phyloP scores from a whole-genome alignment of 1,140 invertebrate species.

The Megalopta genalis region DNA sequence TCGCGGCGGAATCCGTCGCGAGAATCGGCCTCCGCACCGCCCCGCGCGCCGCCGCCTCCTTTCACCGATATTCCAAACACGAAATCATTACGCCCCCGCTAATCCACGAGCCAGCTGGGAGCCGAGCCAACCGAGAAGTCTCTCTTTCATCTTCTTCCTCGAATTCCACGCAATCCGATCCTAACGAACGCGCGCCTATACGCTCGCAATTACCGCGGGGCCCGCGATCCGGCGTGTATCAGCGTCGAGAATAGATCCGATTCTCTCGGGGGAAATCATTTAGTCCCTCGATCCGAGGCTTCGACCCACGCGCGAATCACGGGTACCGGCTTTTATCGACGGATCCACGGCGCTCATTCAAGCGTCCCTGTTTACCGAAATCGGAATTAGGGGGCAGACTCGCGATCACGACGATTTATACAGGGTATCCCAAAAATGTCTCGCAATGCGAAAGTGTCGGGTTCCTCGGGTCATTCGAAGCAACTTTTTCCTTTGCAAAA shows the following conservation, averaged over 20 bases:
- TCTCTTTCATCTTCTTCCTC: constrained; percentile 52
- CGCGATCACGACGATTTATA: too few species aligned
- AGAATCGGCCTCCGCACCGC: background rate
- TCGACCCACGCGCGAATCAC: too few species aligned
- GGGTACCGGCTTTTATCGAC: too few species aligned
- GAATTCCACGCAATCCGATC: constrained; percentile 58
- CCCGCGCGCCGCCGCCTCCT: background rate
- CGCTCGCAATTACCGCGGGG: background rate
- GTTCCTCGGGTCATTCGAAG: too few species aligned
- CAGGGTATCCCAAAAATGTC: too few species aligned
- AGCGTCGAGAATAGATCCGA: constrained; percentile 7
- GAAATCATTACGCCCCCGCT: constrained; percentile 59
- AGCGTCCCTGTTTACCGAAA: too few species aligned
- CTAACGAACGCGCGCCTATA: constrained; percentile 26
- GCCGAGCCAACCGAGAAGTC: constrained; percentile 47
- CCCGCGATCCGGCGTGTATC: background rate
- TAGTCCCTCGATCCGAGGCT: too few species aligned
- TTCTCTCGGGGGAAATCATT: background rate
- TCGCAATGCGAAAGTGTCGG: too few species aligned
- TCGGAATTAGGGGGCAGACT: too few species aligned
- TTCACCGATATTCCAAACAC: constrained; percentile 47
- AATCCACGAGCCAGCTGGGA: constrained; percentile 52
- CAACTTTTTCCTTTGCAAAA: too few species aligned
- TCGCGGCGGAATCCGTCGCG: constrained; percentile 15
- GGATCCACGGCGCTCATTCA: too few species aligned